Conservation (phyloP, 2,797 vertebrate species). For the Hemitrygon akajei region DNA sequence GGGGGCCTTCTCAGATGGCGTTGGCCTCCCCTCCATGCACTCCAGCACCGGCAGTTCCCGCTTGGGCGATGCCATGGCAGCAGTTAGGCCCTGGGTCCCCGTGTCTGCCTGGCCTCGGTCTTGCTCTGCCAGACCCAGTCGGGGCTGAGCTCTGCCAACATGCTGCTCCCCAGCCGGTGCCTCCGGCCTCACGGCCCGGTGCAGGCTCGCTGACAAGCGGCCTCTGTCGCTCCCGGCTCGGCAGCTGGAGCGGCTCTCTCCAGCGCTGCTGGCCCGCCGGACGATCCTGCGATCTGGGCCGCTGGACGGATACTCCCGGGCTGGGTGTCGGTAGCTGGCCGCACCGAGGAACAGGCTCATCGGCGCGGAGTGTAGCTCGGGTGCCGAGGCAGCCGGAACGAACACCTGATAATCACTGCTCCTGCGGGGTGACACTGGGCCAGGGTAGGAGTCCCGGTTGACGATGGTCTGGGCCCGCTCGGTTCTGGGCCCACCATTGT, state of each 20-base stretch:
- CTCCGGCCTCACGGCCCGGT: too few relatives aligned
- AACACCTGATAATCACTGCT: slow-evolving; percentile 97
- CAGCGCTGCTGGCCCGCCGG: slow-evolving; percentile 82
- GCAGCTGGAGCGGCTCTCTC: slow-evolving; percentile 63
- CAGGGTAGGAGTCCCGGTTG: slow-evolving; percentile 82
- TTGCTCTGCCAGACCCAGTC: background rate
- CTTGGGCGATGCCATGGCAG: background rate
- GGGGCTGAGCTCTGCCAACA: too few relatives aligned
- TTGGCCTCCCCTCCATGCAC: background rate
- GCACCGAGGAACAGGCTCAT: slow-evolving; percentile 54
- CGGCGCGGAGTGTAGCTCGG: slow-evolving; percentile 54
- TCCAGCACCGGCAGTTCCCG: background rate
- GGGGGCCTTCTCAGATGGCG: background rate
- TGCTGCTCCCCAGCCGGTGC: too few relatives aligned
- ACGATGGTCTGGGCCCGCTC: slow-evolving; percentile 90
- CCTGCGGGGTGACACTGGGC: slow-evolving; percentile 70
- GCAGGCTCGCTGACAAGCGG: too few relatives aligned
- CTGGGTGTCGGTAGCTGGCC: slow-evolving; percentile 78
- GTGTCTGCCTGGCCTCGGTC: background rate
- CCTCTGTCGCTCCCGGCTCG: background rate
- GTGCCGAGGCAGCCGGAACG: slow-evolving; percentile 68
- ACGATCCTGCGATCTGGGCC: slow-evolving; percentile 62
- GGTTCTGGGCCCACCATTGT: slow-evolving; percentile 66
- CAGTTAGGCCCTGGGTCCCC: background rate
- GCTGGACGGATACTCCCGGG: slow-evolving; percentile 53